phyloP scores from a whole-genome alignment of 92 coral and sea anemone genomes.

The Epizoanthus ramosus region DNA sequence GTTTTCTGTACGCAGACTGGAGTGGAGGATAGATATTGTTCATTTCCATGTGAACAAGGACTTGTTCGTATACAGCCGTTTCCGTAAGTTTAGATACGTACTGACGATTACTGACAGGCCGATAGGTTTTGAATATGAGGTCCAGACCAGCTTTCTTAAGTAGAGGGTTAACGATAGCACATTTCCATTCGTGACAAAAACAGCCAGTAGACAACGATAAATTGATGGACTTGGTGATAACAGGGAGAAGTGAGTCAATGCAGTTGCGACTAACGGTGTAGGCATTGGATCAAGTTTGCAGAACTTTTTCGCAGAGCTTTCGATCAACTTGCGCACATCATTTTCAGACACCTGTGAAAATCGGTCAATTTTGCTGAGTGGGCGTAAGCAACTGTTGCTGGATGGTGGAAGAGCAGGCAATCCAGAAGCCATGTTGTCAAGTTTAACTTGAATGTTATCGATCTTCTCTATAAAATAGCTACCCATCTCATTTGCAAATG shows the following conservation, averaged over 20 bases:
- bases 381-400: slow-evolving; percentile 37
- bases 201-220: slow-evolving; percentile 49
- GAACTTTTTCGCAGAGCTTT: slow-evolving; percentile 36
- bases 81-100: slow-evolving; percentile 40
- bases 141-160: slow-evolving; percentile 46
- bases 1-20: slow-evolving; percentile 29
- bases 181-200: slow-evolving; percentile 52
- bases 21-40: slow-evolving; percentile 41
- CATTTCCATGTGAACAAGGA: slow-evolving; percentile 37
- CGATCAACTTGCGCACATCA: slow-evolving; percentile 38
- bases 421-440: slow-evolving; percentile 24
- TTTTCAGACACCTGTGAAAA: slow-evolving; percentile 32
- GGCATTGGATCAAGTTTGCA: slow-evolving; percentile 47
- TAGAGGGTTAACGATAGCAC: slow-evolving; percentile 47
- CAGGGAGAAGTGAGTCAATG: slow-evolving; percentile 49
- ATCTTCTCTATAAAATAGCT: slow-evolving; percentile 45
- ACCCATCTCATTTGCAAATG: slow-evolving; percentile 52
- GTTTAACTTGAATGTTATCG: slow-evolving; percentile 25
- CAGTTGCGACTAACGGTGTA: slow-evolving; percentile 40
- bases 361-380: slow-evolving; percentile 14
- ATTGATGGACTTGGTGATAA: slow-evolving; percentile 49
- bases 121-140: slow-evolving; percentile 37
- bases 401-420: slow-evolving; percentile 18
- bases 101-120: slow-evolving; percentile 43
- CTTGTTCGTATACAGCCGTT: slow-evolving; percentile 48